Evolutionary conservation across 2,888 invertebrate genomes (phyloP).

Genomic region (Caprella mutica): DNA sequence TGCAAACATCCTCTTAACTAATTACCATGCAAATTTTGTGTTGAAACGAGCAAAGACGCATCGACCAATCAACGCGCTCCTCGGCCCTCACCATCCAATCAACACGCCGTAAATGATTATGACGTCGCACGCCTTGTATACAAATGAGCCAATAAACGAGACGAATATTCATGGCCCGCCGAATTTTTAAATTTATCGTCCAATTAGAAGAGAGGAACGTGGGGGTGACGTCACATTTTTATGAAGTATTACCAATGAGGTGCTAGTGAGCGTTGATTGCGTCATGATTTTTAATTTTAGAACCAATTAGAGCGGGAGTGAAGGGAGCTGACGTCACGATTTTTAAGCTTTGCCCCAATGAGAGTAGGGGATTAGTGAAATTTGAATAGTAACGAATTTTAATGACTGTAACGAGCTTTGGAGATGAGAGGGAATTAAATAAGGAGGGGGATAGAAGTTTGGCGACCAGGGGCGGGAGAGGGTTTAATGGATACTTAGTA

Average conservation of each 20-base stretch:
- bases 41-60: constrained; percentile 1
- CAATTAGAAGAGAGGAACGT: background rate
- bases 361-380: background rate
- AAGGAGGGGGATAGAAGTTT: background rate
- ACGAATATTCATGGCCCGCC: constrained; percentile 6
- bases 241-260: background rate
- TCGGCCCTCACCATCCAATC: constrained; percentile 2
- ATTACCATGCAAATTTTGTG: constrained; percentile 13
- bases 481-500: background rate
- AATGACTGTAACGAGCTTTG: constrained; percentile 6
- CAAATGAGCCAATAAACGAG: constrained; percentile 5
- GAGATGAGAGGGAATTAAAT: constrained; percentile 3
- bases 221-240: constrained; percentile 9
- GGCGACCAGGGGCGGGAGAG: background rate
- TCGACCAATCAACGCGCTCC: constrained; percentile 7
- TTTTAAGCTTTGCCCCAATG: constrained; percentile 5
- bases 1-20: constrained; percentile 12
- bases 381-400: constrained; percentile 13
- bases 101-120: background rate
- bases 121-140: background rate
- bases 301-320: constrained; percentile 7
- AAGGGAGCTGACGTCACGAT: constrained; percentile 7
- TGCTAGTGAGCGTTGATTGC: background rate
- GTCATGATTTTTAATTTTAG: constrained; percentile 12
- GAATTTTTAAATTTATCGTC: background rate